Conservation (phyloP, 2,113 vertebrate species). For the Sceloporus undulatus region DNA sequence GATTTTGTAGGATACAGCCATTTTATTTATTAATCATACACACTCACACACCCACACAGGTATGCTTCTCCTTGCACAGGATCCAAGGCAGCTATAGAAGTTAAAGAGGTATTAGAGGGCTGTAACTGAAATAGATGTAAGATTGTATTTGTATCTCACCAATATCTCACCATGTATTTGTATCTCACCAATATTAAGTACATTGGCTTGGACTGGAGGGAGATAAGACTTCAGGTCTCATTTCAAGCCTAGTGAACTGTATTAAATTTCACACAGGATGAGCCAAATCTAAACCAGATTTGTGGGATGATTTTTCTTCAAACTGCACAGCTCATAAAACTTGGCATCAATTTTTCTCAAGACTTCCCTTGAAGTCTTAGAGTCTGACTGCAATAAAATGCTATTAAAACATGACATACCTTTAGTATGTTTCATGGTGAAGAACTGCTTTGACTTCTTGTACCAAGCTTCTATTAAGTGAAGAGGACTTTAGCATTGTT, state of each 20-base stretch:
- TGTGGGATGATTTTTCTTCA: neutral
- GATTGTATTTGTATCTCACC: neutral
- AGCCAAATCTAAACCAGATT: conserved; percentile 14
- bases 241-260: conserved; percentile 4
- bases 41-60: too few relatives aligned
- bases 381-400: conserved; percentile 8
- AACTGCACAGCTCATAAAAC: conserved; percentile 8
- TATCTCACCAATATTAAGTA: neutral
- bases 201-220: neutral
- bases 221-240: neutral
- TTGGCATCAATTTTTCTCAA: conserved; percentile 6
- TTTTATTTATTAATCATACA: too few relatives aligned
- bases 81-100: too few relatives aligned
- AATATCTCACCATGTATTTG: neutral
- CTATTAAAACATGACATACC: neutral
- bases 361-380: neutral
- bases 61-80: too few relatives aligned
- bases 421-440: neutral
- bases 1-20: too few relatives aligned
- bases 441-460: neutral
- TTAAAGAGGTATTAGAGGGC: too few relatives aligned
- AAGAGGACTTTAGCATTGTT: neutral
- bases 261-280: conserved; percentile 18
- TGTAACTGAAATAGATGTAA: too few relatives aligned
- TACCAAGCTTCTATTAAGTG: neutral